Percentiles rank a stretch among this genome's conserved stretches.
Conservation (phyloP, 1,140 invertebrate species). For the Brachystomella parvula region DNA sequence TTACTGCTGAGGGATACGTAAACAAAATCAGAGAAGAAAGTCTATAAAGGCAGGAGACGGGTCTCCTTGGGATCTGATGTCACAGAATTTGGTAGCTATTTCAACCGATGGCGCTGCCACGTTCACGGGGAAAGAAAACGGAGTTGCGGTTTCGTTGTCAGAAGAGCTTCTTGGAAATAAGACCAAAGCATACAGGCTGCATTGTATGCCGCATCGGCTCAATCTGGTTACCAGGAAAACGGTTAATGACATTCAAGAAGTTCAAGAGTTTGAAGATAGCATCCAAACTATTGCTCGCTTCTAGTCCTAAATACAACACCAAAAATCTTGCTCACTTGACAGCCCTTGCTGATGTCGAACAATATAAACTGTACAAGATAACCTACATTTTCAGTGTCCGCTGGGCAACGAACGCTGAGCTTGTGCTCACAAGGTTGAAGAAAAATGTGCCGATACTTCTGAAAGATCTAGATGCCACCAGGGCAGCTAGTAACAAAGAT, state of each 20-base stretch:
- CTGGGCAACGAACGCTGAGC: conserved; percentile 11
- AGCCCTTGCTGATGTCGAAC: background rate
- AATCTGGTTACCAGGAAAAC: background rate
- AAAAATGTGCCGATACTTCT: too few species aligned
- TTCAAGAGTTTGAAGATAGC: background rate
- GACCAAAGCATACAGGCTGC: background rate
- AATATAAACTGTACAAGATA: background rate
- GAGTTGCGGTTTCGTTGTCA: background rate
- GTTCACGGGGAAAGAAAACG: background rate
- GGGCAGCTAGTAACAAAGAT: too few species aligned
- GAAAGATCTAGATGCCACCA: too few species aligned
- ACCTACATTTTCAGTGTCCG: conserved; percentile 7
- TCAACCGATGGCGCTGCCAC: background rate
- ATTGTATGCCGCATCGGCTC: conserved; percentile 13
- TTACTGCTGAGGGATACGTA: background rate
- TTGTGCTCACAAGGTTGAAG: too few species aligned
- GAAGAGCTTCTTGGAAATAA: background rate
- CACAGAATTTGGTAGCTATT: background rate
- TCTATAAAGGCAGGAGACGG: background rate
- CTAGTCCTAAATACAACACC: background rate
- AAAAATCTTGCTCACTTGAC: conserved; percentile 9
- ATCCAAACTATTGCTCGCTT: background rate
- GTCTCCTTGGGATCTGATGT: background rate
- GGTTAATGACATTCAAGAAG: background rate
- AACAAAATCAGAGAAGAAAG: background rate